Evolutionary conservation across 2,888 invertebrate genomes (phyloP).

Genomic region (Sarcophaga subvicina): DNA sequence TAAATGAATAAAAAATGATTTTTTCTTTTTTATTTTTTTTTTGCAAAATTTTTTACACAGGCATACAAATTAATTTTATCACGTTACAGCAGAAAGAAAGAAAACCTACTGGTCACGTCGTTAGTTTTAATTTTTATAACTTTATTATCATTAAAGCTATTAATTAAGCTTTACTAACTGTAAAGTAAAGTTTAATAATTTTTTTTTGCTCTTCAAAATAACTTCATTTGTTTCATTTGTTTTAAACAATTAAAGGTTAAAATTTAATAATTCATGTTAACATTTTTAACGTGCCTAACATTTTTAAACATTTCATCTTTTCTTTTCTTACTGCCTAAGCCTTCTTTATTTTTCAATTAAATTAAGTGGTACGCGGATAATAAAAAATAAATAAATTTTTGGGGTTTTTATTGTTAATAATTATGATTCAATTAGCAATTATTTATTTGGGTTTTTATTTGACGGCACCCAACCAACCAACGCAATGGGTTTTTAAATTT

Average conservation of each 20-base stretch:
- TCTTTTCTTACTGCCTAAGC: background rate
- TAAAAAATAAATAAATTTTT: background rate
- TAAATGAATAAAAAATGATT: too few relatives aligned
- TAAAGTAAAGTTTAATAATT: too few relatives aligned
- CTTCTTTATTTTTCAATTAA: background rate
- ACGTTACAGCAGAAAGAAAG: background rate
- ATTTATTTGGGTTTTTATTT: background rate
- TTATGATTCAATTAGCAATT: constrained; percentile 14
- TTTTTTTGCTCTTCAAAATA: too few relatives aligned
- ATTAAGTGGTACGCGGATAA: background rate
- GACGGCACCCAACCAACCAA: too few relatives aligned
- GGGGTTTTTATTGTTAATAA: background rate
- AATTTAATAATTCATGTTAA: constrained; percentile 36
- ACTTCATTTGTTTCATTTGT: background rate
- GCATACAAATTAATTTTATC: too few relatives aligned
- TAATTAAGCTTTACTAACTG: too few relatives aligned
- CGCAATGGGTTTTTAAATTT: too few relatives aligned
- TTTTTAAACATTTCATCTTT: background rate
- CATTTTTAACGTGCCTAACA: constrained; percentile 20
- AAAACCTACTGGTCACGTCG: background rate
- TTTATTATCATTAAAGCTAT: too few relatives aligned
- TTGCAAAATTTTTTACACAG: too few relatives aligned
- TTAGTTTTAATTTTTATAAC: too few relatives aligned
- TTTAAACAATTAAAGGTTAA: constrained; percentile 29
- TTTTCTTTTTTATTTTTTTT: too few relatives aligned